Percentiles rank a stretch among this genome's conserved stretches.
These are phyloP conservation scores for Caenorhabditis latens DNA, from an alignment of 1,140 invertebrate genomes.

Conservation along the genomic window DNA sequence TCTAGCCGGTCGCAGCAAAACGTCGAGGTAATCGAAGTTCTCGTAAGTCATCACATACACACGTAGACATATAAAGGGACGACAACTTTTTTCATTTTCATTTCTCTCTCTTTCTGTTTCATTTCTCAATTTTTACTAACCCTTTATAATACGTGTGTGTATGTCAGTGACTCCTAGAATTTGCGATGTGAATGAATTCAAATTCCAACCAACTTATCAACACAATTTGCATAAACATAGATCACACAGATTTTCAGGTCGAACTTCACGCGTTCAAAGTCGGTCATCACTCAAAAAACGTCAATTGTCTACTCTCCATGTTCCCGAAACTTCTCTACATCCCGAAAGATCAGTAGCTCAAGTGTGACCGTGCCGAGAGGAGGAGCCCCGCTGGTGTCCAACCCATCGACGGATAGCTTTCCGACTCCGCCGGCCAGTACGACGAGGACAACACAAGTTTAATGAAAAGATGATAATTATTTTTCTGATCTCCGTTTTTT, in stretches of 20 bases:
- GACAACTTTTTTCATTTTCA: not conserved
- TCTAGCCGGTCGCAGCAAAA: constrained; percentile 30
- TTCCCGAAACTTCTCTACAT: constrained; percentile 50
- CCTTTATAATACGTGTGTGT: constrained; percentile 21
- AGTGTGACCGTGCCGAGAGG: constrained; percentile 10
- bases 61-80: constrained; percentile 8
- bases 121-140: not conserved
- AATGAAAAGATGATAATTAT: not conserved
- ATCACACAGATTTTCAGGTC: constrained; percentile 58
- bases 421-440: constrained; percentile 22
- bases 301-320: constrained; percentile 62
- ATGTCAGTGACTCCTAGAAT: not conserved
- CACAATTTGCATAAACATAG: constrained; percentile 15
- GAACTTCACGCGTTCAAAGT: constrained; percentile 53
- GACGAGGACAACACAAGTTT: constrained; percentile 22
- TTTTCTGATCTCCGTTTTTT: constrained; percentile 6
- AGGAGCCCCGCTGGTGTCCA: not conserved
- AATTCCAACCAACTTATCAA: too few relatives aligned
- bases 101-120: not conserved
- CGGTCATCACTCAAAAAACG: constrained; percentile 60
- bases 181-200: too few relatives aligned
- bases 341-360: constrained; percentile 44
- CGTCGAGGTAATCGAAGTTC: constrained; percentile 57
- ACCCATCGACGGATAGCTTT: constrained; percentile 17
- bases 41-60: constrained; percentile 54